Conservation (phyloP, 1,140 invertebrate species). For the Tigriopus japonicus region DNA sequence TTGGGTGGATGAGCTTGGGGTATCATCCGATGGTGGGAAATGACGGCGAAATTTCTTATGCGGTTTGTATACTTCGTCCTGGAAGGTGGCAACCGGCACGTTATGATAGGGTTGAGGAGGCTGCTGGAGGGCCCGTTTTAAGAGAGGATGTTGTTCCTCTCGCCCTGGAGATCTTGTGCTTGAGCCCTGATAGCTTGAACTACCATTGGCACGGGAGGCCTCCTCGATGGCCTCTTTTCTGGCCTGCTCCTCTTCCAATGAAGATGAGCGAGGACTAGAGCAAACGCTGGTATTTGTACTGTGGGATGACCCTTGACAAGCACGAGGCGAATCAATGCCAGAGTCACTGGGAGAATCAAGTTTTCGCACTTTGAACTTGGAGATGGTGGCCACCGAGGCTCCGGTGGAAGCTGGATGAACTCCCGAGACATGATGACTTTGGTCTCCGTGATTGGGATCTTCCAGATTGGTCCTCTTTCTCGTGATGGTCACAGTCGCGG, state of each 20-base stretch:
- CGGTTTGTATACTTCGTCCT: conserved; percentile 84
- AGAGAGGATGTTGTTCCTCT: conserved; percentile 58
- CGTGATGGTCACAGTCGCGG: conserved; percentile 28
- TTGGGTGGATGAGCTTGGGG: conserved; percentile 26
- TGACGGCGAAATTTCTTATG: conserved; percentile 69
- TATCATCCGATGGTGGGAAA: conserved; percentile 26
- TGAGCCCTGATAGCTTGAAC: background rate
- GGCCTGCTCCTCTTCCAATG: conserved; percentile 18
- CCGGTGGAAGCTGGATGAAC: conserved; percentile 17
- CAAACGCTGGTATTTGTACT: conserved; percentile 51
- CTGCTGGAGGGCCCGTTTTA: conserved; percentile 73
- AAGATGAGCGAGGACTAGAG: conserved; percentile 42
- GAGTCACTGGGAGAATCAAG: conserved; percentile 75
- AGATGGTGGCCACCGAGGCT: conserved; percentile 14
- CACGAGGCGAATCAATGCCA: conserved; percentile 66
- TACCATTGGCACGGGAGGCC: conserved; percentile 4
- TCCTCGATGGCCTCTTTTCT: conserved; percentile 14
- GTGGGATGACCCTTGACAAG: conserved; percentile 41
- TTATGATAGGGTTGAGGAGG: conserved; percentile 40
- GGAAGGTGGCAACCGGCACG: conserved; percentile 68
- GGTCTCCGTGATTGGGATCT: conserved; percentile 24
- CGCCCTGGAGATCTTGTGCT: conserved; percentile 24
- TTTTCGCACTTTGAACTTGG: conserved; percentile 37
- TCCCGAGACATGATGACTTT: conserved; percentile 47
- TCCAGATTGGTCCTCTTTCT: conserved; percentile 11